Conservation (phyloP, 2,888 invertebrate species). For the Unio pictorum region DNA sequence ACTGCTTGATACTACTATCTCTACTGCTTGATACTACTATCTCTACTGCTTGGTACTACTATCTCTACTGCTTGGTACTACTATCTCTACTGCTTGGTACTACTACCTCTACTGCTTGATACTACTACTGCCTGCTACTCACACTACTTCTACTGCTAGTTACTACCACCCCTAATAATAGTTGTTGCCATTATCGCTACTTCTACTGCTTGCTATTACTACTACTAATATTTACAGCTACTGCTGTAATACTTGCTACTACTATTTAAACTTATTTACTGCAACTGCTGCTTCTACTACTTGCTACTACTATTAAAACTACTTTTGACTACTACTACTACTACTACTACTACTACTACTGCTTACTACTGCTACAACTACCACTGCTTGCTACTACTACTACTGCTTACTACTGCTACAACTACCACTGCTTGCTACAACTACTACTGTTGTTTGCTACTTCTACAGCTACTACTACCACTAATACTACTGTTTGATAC, state of each 20-base stretch:
- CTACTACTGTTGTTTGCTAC: slow-evolving; percentile 5
- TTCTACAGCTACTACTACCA: slow-evolving; percentile 5
- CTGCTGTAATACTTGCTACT: slow-evolving; percentile 2
- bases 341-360: slow-evolving; percentile 2
- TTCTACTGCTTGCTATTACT: no score
- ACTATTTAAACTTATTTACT: slow-evolving; percentile 5
- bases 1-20: no score
- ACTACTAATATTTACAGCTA: slow-evolving; percentile 5
- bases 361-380: slow-evolving; percentile 5
- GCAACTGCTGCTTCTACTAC: slow-evolving; percentile 1
- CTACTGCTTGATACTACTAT: no score
- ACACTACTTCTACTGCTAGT: no score
- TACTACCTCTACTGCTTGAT: no score
- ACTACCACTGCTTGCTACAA: slow-evolving; percentile 8
- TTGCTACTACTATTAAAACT: slow-evolving; percentile 1
- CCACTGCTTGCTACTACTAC: slow-evolving; percentile 2
- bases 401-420: slow-evolving; percentile 6
- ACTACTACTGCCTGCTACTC: no score
- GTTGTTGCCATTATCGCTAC: no score
- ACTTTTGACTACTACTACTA: slow-evolving; percentile 2
- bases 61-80: no score
- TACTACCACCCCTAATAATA: background rate
- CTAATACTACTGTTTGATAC: slow-evolving; percentile 4
- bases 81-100: no score
- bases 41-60: no score